Base-by-base conservation (phyloP, 2,888 invertebrate genomes). In the Folsomia candida region DNA sequence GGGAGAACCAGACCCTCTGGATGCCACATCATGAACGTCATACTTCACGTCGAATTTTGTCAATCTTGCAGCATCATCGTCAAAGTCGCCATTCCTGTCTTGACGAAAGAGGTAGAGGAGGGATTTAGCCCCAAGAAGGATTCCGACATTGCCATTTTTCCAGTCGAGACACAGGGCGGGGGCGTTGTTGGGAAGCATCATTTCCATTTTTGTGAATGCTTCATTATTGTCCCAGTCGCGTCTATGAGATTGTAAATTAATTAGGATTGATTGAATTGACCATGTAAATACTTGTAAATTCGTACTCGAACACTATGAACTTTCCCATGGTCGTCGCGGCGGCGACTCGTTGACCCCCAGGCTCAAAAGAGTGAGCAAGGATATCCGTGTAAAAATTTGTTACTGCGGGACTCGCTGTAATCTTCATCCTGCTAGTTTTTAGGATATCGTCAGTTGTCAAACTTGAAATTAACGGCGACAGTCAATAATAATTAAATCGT, bases 321-420 rank as follows among this genome's bases (percentile, higher is more conserved):
- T 68, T 67, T 28, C 78, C 78, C 20, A 37, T 71, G 0, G 76
- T 72, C 1, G 75, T 78, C 37, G 75, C 78, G 51, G 72, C 72
- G 47, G 72, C 76, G 1, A 78, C 51, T 6, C 76, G 37, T 24
- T 66, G 26, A 29, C 68, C 72, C 28, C 67, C 62, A 9, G 75
- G 76, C 29, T 78, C 76, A 62, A 69, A 78, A 11, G 68, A 57
- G 51, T 78, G 78, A 14, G 73, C 65, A 24, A 78, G 28, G n/a
- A 78, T 74, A 54, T 78, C 78, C 18, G 78, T 76, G 62, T 78
- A 78, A 26, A 69, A 65, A n/a, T 78, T 75, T 24, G 71, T 20
- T 18, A 76, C 65, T 11, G 63, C 51, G 0, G 73, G 68, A 11
- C 70, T 62, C 20, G 75, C 70, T 60, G 47, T 60, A 2, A 69